Percentiles rank a stretch among this genome's conserved stretches.
phyloP scores from a whole-genome alignment of 2,888 invertebrate genomes.

The Kryphioiulus occultus region DNA sequence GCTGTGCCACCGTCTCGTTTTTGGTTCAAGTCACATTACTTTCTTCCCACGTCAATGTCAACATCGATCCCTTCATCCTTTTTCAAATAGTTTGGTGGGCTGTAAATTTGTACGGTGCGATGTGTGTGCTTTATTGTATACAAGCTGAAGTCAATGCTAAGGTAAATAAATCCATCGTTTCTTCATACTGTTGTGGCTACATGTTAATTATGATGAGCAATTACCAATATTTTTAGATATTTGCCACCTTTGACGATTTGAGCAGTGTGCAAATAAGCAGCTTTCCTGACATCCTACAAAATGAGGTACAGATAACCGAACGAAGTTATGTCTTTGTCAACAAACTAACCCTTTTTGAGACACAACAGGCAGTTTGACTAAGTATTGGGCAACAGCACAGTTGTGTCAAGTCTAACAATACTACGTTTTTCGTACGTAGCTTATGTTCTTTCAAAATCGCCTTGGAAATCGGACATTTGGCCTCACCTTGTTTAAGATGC shows the following conservation, averaged over 20 bases:
- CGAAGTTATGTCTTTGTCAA: no score
- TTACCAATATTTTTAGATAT: background rate
- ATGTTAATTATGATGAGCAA: background rate
- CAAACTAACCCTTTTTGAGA: no score
- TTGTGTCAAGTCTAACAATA: no score
- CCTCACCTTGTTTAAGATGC: background rate
- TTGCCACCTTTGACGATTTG: background rate
- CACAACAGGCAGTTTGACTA: no score
- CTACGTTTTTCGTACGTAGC: background rate
- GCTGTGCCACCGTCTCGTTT: background rate
- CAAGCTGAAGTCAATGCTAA: background rate
- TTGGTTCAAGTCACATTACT: background rate
- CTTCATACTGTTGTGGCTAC: background rate
- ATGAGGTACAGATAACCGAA: background rate
- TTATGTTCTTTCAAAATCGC: background rate
- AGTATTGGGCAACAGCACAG: no score
- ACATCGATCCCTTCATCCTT: background rate
- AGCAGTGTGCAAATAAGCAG: background rate
- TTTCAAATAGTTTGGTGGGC: background rate
- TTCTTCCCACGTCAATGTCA: no score
- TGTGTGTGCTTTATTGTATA: background rate
- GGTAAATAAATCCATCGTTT: no score
- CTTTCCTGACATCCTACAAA: background rate
- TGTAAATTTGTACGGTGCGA: background rate
- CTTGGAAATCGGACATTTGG: background rate